A percentile compares a stretch with the other conserved stretches of the same genome.
phyloP scores from a whole-genome alignment of 2,888 invertebrate genomes.

The Linnaemya vulpina region DNA sequence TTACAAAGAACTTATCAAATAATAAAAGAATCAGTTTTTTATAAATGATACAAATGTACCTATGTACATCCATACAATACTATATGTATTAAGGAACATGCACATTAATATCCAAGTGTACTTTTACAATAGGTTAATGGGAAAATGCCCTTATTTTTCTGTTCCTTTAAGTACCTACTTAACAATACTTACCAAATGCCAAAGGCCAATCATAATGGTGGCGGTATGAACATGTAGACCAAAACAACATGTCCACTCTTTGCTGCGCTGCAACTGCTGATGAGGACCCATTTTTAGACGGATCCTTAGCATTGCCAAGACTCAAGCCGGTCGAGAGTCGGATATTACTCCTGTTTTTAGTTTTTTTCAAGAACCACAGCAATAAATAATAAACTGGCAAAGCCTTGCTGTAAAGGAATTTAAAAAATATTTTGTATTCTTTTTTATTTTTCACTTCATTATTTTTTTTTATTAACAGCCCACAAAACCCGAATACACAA shows the following conservation, averaged over 20 bases:
- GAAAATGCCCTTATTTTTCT: neutral
- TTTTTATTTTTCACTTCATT: conserved; percentile 20
- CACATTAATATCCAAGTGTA: too few relatives aligned
- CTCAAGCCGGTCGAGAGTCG: conserved; percentile 27
- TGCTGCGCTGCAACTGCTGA: conserved; percentile 83
- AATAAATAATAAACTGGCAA: neutral
- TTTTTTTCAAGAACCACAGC: neutral
- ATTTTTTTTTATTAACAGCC: conserved; percentile 47
- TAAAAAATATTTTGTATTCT: conserved; percentile 28
- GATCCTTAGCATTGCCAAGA: conserved; percentile 81
- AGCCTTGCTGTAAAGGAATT: conserved; percentile 56
- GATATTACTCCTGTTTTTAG: conserved; percentile 26
- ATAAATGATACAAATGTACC: too few relatives aligned
- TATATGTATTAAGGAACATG: neutral
- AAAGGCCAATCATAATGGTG: conserved; percentile 91
- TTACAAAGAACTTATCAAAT: neutral
- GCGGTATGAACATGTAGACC: conserved; percentile 93
- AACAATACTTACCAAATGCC: conserved; percentile 89
- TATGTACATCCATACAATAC: neutral
- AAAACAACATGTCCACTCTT: conserved; percentile 91
- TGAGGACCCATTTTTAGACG: conserved; percentile 85
- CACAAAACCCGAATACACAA: conserved; percentile 58
- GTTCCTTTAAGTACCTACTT: conserved; percentile 5
- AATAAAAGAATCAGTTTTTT: too few relatives aligned
- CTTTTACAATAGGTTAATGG: neutral